Conservation (phyloP, 1,140 invertebrate species). For the Scaptodrosophila lebanonensis region DNA sequence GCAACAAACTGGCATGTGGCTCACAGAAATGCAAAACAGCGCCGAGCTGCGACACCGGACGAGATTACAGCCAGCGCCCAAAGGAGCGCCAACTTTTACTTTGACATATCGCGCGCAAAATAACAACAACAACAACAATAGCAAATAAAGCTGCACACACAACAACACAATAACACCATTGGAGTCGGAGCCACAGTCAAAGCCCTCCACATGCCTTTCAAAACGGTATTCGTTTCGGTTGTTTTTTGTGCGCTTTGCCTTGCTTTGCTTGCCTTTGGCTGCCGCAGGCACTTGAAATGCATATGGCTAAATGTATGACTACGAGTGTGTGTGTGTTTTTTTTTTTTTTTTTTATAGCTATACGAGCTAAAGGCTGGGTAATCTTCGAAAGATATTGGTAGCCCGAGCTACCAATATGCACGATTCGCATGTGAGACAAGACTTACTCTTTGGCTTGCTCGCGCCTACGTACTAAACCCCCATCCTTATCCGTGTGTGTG, state of each 20-base stretch:
- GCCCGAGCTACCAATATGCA: no score
- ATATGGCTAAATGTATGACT: slow-evolving; percentile 24
- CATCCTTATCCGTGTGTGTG: slow-evolving; percentile 14
- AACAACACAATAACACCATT: slow-evolving; percentile 3
- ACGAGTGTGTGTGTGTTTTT: no score
- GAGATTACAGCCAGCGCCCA: slow-evolving; percentile 63
- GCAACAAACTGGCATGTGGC: slow-evolving; percentile 9
- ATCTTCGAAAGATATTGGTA: no score
- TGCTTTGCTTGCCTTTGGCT: slow-evolving; percentile 42
- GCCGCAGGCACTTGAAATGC: slow-evolving; percentile 67
- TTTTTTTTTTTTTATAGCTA: no score
- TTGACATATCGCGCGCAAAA: slow-evolving; percentile 57
- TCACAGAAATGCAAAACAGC: slow-evolving; percentile 65
- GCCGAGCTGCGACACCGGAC: no score
- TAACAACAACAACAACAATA: neutral
- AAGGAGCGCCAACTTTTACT: slow-evolving; percentile 67
- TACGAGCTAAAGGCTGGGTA: no score
- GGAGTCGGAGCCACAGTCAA: neutral
- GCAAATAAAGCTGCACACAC: neutral
- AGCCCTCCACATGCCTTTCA: slow-evolving; percentile 1
- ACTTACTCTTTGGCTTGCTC: slow-evolving; percentile 3
- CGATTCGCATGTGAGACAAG: no score
- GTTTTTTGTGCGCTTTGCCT: slow-evolving; percentile 31
- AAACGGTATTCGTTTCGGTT: slow-evolving; percentile 3
- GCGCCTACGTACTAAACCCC: neutral